These are phyloP conservation scores for Lamproptera curius DNA, from an alignment of 2,888 invertebrate genomes.

Conservation along the genomic window DNA sequence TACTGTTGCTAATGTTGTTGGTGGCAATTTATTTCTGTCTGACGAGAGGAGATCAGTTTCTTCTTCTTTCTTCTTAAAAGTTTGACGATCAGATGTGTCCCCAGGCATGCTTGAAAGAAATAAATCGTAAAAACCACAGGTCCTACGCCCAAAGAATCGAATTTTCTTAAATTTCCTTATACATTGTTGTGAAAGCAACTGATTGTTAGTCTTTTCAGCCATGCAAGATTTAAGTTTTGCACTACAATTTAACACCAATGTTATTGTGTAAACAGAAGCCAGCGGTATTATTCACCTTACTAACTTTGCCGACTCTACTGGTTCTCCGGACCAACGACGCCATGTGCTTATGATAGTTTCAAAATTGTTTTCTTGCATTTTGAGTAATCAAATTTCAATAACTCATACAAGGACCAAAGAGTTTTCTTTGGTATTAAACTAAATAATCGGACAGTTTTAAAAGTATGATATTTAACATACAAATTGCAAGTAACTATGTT, in stretches of 20 bases:
- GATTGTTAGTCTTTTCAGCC: conserved; percentile 2
- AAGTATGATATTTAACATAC: no score
- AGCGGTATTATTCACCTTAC: conserved; percentile 48
- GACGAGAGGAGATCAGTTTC: conserved; percentile 45
- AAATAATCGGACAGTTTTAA: no score
- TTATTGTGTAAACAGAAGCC: conserved; percentile 44
- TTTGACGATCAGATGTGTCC: conserved; percentile 50
- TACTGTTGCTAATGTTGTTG: conserved; percentile 28
- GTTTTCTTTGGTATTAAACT: conserved; percentile 32
- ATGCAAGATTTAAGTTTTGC: conserved; percentile 24
- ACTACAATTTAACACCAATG: conserved; percentile 26
- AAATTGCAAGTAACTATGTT: no score
- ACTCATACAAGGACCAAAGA: conserved; percentile 41
- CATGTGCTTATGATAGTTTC: conserved; percentile 64
- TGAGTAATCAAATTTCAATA: conserved; percentile 32
- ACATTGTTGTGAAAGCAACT: not conserved
- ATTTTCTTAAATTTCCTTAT: conserved; percentile 6
- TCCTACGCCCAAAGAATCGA: not conserved
- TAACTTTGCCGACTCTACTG: conserved; percentile 44
- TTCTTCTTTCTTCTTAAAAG: conserved; percentile 58
- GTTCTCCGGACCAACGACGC: conserved; percentile 66
- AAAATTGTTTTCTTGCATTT: conserved; percentile 68
- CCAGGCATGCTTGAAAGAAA: conserved; percentile 61
- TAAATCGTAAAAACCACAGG: conserved; percentile 11
- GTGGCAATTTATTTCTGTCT: conserved; percentile 34